These are phyloP conservation scores for Xanthorhoe spadicearia DNA, from an alignment of 2,888 invertebrate genomes.

Conservation along the genomic window DNA sequence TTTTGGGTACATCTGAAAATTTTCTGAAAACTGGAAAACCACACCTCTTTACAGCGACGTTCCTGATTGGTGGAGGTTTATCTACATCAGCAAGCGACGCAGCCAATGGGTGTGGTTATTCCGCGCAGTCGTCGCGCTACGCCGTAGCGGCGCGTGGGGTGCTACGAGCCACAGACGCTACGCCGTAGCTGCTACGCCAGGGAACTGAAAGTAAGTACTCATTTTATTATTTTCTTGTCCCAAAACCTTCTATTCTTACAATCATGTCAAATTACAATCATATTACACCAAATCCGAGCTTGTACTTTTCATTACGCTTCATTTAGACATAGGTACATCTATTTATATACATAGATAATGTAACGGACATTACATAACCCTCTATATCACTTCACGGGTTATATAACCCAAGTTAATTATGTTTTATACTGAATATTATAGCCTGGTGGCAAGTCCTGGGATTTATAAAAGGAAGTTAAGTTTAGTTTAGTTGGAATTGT, in stretches of 20 bases:
- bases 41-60: conserved; percentile 74
- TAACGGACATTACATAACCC: conserved; percentile 39
- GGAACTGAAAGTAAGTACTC: conserved; percentile 75
- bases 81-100: conserved; percentile 66
- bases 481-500: neutral
- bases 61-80: conserved; percentile 68
- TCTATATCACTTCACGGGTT: conserved; percentile 32
- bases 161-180: conserved; percentile 78
- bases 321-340: neutral
- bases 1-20: conserved; percentile 76
- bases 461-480: neutral
- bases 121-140: conserved; percentile 79
- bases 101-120: conserved; percentile 71
- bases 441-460: neutral
- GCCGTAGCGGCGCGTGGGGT: conserved; percentile 71
- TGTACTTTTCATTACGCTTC: neutral
- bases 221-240: conserved; percentile 17
- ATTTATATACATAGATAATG: conserved; percentile 16
- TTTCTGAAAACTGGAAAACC: conserved; percentile 79
- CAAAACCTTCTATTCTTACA: conserved; percentile 22
- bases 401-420: neutral
- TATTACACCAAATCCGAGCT: neutral
- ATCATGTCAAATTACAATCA: neutral
- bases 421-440: neutral
- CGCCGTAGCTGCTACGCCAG: conserved; percentile 75